Evolutionary conservation across 2,888 invertebrate species (phyloP).

Genomic region (Plagiodera versicolora): DNA sequence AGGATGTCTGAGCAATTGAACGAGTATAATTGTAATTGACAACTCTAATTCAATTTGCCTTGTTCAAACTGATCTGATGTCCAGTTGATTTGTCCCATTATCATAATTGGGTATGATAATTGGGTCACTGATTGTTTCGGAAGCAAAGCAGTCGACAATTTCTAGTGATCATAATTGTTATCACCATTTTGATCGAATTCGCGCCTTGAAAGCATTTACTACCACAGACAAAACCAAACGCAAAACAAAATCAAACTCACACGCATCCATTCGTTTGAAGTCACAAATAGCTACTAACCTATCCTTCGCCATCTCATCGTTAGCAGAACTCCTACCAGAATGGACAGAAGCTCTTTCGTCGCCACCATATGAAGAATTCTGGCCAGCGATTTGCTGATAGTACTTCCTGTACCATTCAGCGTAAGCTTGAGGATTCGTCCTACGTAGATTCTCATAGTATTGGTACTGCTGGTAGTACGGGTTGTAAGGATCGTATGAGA

Average conservation of each 20-base stretch:
- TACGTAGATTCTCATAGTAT: conserved; percentile 77
- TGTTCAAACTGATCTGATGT: too few species aligned
- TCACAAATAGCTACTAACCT: conserved; percentile 60
- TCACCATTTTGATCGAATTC: too few species aligned
- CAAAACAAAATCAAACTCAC: conserved; percentile 14
- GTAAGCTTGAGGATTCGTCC: conserved; percentile 78
- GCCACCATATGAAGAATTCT: conserved; percentile 46
- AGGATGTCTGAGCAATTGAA: too few species aligned
- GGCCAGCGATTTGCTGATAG: conserved; percentile 51
- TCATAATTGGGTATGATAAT: too few species aligned
- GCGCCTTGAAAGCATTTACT: too few species aligned
- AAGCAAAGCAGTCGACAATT: not conserved
- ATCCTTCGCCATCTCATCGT: conserved; percentile 62
- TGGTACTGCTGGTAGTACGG: conserved; percentile 66
- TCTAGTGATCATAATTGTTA: too few species aligned
- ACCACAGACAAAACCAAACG: not conserved
- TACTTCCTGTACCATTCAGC: conserved; percentile 77
- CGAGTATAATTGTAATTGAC: too few species aligned
- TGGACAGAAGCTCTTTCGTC: conserved; percentile 79
- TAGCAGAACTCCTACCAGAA: conserved; percentile 81
- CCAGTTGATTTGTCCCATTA: too few species aligned
- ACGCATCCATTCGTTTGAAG: too few species aligned
- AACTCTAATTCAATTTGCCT: too few species aligned
- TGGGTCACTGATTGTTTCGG: not conserved
- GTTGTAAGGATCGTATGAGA: conserved; percentile 61